These are phyloP conservation scores for Xenopus borealis DNA, from an alignment of 2,113 vertebrate species.

Conservation along the genomic window DNA sequence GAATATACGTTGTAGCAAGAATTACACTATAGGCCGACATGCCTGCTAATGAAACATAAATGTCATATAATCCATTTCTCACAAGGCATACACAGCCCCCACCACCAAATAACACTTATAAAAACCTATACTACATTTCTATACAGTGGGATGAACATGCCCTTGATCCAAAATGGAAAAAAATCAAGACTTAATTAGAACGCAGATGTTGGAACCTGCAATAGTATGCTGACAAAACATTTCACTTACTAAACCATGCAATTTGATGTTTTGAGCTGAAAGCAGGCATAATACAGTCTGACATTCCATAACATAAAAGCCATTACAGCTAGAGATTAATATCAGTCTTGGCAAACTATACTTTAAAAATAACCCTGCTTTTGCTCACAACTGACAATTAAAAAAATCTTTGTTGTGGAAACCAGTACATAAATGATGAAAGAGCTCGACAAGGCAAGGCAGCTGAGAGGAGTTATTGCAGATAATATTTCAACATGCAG, in stretches of 20 bases:
- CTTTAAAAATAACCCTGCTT: constrained; percentile 39
- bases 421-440: constrained; percentile 44
- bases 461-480: constrained; percentile 35
- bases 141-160: constrained; percentile 31
- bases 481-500: constrained; percentile 46
- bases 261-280: constrained; percentile 42
- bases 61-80: no score
- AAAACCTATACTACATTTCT: constrained; percentile 18
- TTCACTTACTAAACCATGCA: constrained; percentile 40
- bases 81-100: constrained; percentile 13
- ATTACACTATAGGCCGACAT: no score
- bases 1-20: no score
- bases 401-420: constrained; percentile 12
- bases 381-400: constrained; percentile 23
- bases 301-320: constrained; percentile 32
- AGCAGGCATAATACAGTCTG: constrained; percentile 23
- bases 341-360: constrained; percentile 20
- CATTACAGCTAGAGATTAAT: constrained; percentile 22
- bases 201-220: constrained; percentile 30
- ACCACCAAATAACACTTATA: constrained; percentile 16
- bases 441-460: constrained; percentile 36
- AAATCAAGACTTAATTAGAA: constrained; percentile 38
- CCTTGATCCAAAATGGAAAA: constrained; percentile 12
- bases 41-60: no score
- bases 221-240: constrained; percentile 43